Base-by-base conservation (phyloP, 1,140 invertebrate species). In the Cyrtorhinus lividipennis region DNA sequence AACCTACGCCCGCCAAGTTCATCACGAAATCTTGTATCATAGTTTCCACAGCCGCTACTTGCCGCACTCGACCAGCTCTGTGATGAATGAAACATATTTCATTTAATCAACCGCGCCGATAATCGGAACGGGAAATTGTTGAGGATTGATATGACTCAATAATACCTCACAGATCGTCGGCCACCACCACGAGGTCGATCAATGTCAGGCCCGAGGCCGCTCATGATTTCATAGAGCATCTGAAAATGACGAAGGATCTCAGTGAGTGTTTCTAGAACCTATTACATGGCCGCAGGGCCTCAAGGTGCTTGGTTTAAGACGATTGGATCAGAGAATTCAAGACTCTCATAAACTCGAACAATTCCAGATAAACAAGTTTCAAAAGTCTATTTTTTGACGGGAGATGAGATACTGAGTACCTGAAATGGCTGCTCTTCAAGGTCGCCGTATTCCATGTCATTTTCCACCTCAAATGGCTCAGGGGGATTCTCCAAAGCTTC, bases 11-110 rank as follows among this genome's bases (percentile, higher is more conserved):
- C 20, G 76, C 72, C 56, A 82, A 70, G 74, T 81, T 81, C 18
- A 80, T 70, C 60, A 82, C 74, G 62, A 83, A 77, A 65, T 81
- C 79, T 63, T 80, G 78, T 62, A 82, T 74, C 65, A 81, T 68
- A 70, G 76, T 76, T 65, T 81, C 79, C 66, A 80, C 72, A 26
- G 75, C 71, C n/a, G 59, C 67, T 59, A 68, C 66, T 46, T 67
- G 68, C 70, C 72, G 61, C 65, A 64, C 65, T 30, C 62, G 56
- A 3, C 67, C 63, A 45, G 64, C 61, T 30, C 68, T 67, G 46
- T 24, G 56, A 25, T 38, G 66, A 18, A 56, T 24, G 59, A 58
- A 59, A 62, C 38, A 44, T 46, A 62, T 64, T 65, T 59, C 30
- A 18, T 24, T 58, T 48, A 56, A 59, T 38, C 26, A 64, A 63